phyloP scores from a whole-genome alignment of 2,888 invertebrate species.

The Orthosia cruda region DNA sequence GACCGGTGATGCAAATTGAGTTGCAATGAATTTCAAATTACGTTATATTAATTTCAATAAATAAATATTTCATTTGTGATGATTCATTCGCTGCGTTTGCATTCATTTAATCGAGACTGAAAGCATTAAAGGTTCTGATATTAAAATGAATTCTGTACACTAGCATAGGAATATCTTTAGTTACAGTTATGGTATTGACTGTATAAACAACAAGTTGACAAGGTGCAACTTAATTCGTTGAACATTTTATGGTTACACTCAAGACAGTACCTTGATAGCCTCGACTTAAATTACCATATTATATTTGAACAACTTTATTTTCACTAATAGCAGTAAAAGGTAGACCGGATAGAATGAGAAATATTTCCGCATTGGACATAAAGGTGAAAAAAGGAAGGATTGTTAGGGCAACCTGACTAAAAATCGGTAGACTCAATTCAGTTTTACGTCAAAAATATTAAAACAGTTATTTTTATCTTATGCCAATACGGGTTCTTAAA shows the following conservation, averaged over 20 bases:
- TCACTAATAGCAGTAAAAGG: constrained; percentile 16
- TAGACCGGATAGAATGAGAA: constrained; percentile 10
- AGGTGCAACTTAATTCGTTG: constrained; percentile 70
- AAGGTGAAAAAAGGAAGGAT: constrained; percentile 1
- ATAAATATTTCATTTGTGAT: constrained; percentile 39
- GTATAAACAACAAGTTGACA: constrained; percentile 66
- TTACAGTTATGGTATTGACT: not conserved
- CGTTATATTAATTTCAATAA: constrained; percentile 40
- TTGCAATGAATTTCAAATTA: constrained; percentile 69
- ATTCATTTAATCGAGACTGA: constrained; percentile 33
- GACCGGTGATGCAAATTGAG: constrained; percentile 78
- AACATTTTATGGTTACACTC: constrained; percentile 74
- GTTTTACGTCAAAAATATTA: constrained; percentile 6
- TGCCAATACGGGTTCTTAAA: constrained; percentile 67
- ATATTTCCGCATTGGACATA: constrained; percentile 26
- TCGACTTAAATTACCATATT: constrained; percentile 73
- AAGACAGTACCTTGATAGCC: constrained; percentile 61
- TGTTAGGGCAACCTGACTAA: not conserved
- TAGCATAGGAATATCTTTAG: not conserved
- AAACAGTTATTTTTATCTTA: constrained; percentile 17
- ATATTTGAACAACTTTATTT: constrained; percentile 69
- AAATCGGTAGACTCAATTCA: not conserved
- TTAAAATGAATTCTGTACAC: constrained; percentile 9
- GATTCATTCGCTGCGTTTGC: constrained; percentile 28
- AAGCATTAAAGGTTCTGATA: constrained; percentile 5